These are phyloP conservation scores for Dynastes grantii DNA, from an alignment of 2,888 invertebrate genomes.

Conservation along the genomic window DNA sequence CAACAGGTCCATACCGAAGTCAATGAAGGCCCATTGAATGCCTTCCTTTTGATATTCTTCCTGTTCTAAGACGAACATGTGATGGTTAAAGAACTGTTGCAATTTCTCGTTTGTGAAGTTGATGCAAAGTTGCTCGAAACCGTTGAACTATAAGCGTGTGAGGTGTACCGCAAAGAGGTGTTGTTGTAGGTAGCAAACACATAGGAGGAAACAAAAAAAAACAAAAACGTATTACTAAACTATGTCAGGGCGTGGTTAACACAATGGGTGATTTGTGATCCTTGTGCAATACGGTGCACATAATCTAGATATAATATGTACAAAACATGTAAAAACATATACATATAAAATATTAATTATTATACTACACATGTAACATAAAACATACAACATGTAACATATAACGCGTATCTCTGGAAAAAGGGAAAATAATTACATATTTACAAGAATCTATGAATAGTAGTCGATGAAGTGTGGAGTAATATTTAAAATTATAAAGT, in stretches of 20 bases:
- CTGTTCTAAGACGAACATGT: conserved; percentile 96
- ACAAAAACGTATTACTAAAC: conserved; percentile 47
- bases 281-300: conserved; percentile 33
- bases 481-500: too few species aligned
- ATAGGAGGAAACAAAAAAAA: conserved; percentile 50
- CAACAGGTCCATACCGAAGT: conserved; percentile 94
- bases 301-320: not conserved
- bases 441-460: too few species aligned
- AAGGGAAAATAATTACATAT: too few species aligned
- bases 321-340: not conserved
- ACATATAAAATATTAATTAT: conserved; percentile 6
- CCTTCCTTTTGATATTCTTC: conserved; percentile 94
- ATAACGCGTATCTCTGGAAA: not conserved
- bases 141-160: conserved; percentile 77
- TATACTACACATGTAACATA: conserved; percentile 19
- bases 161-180: not conserved
- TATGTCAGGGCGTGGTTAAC: conserved; percentile 25
- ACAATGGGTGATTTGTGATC: conserved; percentile 15
- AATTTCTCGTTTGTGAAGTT: conserved; percentile 95
- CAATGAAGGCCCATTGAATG: conserved; percentile 94
- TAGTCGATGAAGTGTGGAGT: too few species aligned
- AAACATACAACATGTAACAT: conserved; percentile 28
- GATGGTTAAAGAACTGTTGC: conserved; percentile 96
- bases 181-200: conserved; percentile 35
- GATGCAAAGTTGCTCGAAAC: conserved; percentile 95